Evolutionary conservation across 2,797 vertebrate species (phyloP), one percentile per base, ranked within the genome.

Genomic region (Chaetophractus vellerosus): DNA sequence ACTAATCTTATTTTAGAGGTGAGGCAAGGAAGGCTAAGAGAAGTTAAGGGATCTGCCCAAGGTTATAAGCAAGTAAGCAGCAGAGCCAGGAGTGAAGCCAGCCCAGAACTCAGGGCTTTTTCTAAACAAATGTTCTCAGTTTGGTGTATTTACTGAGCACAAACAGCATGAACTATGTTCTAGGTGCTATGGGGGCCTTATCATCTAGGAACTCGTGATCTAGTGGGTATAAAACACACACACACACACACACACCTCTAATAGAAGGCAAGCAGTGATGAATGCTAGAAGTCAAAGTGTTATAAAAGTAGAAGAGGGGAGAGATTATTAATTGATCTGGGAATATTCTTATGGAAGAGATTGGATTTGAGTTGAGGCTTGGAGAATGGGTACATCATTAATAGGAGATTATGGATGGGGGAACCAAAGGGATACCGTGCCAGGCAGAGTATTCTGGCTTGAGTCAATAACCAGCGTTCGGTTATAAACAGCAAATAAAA

Each of bases 1-100:
- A 97, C 94, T 84, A 75, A 92, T 89, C 61, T 94, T 87, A 71
- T 86, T 90, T 95, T 93, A 86, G 78, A 88, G 52, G 45, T 33
- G 88, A 91, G 59, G 38, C 6, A 55, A 93, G 19, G 72, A 74
- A 93, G n/a, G 33, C 45, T 80, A 80, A 61, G 23, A 85, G 79
- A 91, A 86, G 55, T 83, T 86, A 88, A 84, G 33, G 19, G 57
- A 87, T 1, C 48, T 95, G 57, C 33, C n/a, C 82, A 95, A 95
- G 86, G 93, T 94, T 82, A 91, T 48, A 83, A 80, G n/a, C 76
- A 59, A 80, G 45, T 18, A 75, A 82, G 68, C 68, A 75, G 38
- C 19, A 24, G n/a, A 21, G 38, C 24, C 64, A 76, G 57, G n/a
- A 68, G 63, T 31, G 83, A 93, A 84, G 50, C 38, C 45, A 52